Evolutionary conservation across 2,113 vertebrate species (phyloP).

Genomic region (Mesembrinibis cayennensis): DNA sequence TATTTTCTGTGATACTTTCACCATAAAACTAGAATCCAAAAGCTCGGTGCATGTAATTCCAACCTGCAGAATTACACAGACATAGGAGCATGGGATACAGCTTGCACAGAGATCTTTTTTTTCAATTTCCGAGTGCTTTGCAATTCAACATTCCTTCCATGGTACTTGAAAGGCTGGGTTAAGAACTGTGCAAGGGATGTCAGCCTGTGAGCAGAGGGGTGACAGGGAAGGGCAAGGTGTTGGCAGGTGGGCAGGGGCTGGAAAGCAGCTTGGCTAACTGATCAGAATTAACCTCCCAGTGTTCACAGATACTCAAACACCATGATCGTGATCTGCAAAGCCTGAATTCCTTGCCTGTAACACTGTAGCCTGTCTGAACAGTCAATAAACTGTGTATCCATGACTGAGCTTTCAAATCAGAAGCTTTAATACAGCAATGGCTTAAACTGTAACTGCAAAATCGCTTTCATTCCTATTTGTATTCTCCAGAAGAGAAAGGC

Average conservation of each 20-base stretch:
- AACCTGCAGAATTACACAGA: not conserved
- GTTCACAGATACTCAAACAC: not conserved
- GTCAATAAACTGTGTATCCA: not conserved
- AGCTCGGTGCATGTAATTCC: not conserved
- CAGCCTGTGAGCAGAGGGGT: not conserved
- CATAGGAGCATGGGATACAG: rapidly evolving
- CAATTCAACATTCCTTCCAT: not conserved
- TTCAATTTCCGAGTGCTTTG: not conserved
- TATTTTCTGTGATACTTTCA: not conserved
- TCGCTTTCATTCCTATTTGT: not conserved
- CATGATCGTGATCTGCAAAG: not conserved
- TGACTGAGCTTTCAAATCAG: not conserved
- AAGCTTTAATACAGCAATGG: not conserved
- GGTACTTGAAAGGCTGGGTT: not conserved
- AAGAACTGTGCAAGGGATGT: not conserved
- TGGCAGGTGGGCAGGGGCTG: not conserved
- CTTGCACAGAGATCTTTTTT: not conserved
- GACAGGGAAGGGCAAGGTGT: not conserved
- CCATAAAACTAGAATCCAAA: not conserved
- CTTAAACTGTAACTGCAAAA: not conserved
- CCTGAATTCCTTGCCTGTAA: not conserved
- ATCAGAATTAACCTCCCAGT: not conserved
- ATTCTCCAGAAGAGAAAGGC: not conserved
- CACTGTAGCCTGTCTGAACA: not conserved
- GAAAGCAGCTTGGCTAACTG: not conserved